Evolutionary conservation across 2,888 invertebrate species (phyloP).

Genomic region (Sphecodes monilicornis): DNA sequence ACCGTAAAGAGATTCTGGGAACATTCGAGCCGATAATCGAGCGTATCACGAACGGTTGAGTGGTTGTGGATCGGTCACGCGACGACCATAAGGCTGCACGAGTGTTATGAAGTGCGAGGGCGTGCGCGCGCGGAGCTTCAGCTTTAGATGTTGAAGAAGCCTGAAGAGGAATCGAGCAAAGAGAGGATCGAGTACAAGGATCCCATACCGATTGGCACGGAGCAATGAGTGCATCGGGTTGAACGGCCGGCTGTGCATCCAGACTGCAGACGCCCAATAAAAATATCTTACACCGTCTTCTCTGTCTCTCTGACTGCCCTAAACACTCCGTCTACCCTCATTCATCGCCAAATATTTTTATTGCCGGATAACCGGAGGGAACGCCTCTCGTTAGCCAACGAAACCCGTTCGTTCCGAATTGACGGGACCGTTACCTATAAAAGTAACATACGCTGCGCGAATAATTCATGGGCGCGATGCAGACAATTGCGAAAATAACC

Average conservation of each 20-base stretch:
- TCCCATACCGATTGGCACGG: conserved; percentile 69
- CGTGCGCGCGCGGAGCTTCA: not conserved
- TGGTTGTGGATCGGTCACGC: conserved; percentile 7
- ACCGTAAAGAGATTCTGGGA: not conserved
- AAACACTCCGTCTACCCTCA: conserved; percentile 67
- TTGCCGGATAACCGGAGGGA: conserved; percentile 60
- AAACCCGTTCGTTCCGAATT: conserved; percentile 54
- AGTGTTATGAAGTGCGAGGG: conserved; percentile 21
- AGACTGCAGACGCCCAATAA: conserved; percentile 82
- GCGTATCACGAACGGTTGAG: not conserved
- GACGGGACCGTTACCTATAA: conserved; percentile 24
- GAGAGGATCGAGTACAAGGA: conserved; percentile 67
- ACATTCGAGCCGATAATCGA: conserved; percentile 4
- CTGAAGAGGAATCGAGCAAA: conserved; percentile 11
- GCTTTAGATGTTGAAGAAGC: not conserved
- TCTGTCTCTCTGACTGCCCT: conserved; percentile 45
- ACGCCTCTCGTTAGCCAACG: conserved; percentile 50
- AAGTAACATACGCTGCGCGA: not conserved
- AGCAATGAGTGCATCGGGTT: conserved; percentile 73
- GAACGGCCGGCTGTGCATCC: conserved; percentile 79
- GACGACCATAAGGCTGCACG: not conserved
- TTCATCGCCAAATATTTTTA: conserved; percentile 74
- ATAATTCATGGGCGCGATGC: not conserved
- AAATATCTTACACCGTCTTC: conserved; percentile 77
- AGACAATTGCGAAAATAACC: not conserved